A percentile compares a stretch with the other conserved stretches of the same genome.
Conservation (phyloP, 1,140 invertebrate genomes). For the Magallana ariakensis region DNA sequence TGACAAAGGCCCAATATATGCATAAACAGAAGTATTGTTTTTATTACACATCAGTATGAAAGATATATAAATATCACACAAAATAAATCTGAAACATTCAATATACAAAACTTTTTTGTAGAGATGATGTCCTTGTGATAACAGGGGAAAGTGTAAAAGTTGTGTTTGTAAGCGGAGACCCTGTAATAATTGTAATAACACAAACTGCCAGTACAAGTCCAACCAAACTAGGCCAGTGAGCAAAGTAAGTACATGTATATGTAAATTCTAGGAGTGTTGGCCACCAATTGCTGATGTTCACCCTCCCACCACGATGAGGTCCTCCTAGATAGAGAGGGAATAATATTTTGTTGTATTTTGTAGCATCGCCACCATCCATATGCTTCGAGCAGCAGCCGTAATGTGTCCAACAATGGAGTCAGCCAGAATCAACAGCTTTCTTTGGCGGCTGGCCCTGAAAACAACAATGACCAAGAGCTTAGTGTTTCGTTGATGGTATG, state of each 20-base stretch:
- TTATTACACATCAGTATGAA: no score
- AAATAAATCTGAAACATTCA: no score
- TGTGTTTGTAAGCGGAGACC: not conserved
- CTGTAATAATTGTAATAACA: not conserved
- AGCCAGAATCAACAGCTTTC: not conserved
- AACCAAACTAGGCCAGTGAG: not conserved
- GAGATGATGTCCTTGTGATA: not conserved
- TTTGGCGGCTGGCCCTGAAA: not conserved
- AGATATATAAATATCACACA: no score
- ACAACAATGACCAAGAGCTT: not conserved
- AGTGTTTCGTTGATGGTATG: not conserved
- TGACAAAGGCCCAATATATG: no score
- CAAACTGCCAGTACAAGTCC: not conserved
- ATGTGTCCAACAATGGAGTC: not conserved
- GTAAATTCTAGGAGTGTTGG: not conserved
- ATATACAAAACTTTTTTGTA: not conserved
- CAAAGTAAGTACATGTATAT: no score
- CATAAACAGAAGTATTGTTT: no score
- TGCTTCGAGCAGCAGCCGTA: not conserved
- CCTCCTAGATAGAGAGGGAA: not conserved
- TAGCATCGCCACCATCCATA: not conserved
- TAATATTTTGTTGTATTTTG: not conserved
- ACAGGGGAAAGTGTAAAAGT: not conserved
- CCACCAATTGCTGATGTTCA: constrained; percentile 3
- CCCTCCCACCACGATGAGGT: constrained; percentile 19